Evolutionary conservation across 2,888 invertebrate species (phyloP).

Genomic region (Electrophaes corylata): DNA sequence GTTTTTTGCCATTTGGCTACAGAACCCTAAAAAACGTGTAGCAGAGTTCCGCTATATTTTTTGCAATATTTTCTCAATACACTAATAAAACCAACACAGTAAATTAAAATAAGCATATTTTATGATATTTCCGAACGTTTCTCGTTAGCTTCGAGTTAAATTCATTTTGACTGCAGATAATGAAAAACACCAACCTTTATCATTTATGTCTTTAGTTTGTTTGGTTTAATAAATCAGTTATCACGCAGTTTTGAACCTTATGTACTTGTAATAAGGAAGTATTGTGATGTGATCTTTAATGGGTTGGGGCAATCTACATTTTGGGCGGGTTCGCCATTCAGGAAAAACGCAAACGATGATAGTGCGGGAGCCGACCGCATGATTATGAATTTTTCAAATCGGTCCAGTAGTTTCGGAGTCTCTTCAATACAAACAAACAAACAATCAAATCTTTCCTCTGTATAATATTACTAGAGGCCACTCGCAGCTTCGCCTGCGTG

Average conservation of each 20-base stretch:
- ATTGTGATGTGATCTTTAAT: constrained; percentile 36
- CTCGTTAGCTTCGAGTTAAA: constrained; percentile 21
- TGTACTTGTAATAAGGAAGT: constrained; percentile 34
- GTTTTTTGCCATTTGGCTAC: no score
- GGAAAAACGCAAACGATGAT: constrained; percentile 65
- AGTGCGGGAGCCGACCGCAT: constrained; percentile 29
- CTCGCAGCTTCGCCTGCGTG: no score
- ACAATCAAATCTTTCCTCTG: no score
- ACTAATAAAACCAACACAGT: not conserved
- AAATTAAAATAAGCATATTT: constrained; percentile 10
- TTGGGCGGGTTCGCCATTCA: constrained; percentile 63
- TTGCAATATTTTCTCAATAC: not conserved
- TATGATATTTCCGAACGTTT: not conserved
- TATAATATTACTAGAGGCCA: no score
- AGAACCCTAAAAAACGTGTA: no score
- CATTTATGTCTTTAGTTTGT: no score
- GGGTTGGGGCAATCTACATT: constrained; percentile 64
- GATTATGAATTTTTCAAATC: no score
- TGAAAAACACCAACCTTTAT: constrained; percentile 19
- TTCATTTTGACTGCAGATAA: constrained; percentile 7
- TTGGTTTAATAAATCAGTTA: constrained; percentile 37
- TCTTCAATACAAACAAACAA: no score
- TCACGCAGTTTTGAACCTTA: constrained; percentile 45
- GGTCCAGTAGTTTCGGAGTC: no score
- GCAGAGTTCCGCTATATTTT: not conserved